Evolutionary conservation across 2,888 invertebrate genomes (phyloP).

Genomic region (Lepidocyrtinus sp.): DNA sequence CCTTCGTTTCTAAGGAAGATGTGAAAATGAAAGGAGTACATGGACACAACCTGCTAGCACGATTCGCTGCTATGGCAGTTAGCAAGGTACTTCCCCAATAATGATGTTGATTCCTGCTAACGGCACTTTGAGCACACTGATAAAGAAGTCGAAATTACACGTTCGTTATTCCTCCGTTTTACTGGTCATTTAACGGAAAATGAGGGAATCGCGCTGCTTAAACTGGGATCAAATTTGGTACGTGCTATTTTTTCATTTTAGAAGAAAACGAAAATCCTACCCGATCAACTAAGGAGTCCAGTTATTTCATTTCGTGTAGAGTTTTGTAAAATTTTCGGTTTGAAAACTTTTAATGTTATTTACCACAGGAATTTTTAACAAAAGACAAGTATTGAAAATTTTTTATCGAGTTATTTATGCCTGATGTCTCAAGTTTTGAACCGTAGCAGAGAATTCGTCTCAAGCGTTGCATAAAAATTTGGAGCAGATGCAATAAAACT

Average conservation of each 20-base stretch:
- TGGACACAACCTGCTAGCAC: not conserved
- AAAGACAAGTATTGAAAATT: not conserved
- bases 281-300: not conserved
- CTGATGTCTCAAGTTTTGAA: too few relatives aligned
- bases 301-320: not conserved
- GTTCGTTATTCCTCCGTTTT: conserved; percentile 37
- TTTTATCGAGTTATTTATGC: not conserved
- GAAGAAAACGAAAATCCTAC: not conserved
- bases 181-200: conserved; percentile 27
- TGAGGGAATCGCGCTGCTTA: not conserved
- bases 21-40: not conserved
- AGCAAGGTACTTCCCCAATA: not conserved
- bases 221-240: not conserved
- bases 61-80: not conserved
- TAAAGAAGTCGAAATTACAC: conserved; percentile 41
- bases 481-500: too few relatives aligned
- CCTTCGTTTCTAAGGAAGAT: not conserved
- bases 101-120: not conserved
- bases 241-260: not conserved
- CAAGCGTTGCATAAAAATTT: too few relatives aligned
- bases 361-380: not conserved
- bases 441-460: too few relatives aligned
- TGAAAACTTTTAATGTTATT: not conserved
- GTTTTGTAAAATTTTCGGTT: not conserved
- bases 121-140: not conserved